Evolutionary conservation across 2,797 vertebrate genomes (phyloP).

Genomic region (Premnoplex brunnescens): DNA sequence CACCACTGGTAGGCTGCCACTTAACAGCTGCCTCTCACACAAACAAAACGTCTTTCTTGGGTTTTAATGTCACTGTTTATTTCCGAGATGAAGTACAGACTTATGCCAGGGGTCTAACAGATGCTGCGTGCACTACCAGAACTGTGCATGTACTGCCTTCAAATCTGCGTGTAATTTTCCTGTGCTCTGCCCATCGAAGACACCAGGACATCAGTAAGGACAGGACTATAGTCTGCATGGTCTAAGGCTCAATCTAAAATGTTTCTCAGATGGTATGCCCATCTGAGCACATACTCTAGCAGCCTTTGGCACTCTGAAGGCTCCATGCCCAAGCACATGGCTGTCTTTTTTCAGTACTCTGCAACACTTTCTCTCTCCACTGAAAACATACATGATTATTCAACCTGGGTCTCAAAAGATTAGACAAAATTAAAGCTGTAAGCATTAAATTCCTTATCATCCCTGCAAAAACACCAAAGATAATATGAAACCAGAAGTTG

Average conservation of each 20-base stretch:
- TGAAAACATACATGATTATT: not conserved
- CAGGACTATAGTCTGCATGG: not conserved
- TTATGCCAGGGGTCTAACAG: not conserved
- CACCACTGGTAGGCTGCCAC: not conserved
- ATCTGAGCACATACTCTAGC: not conserved
- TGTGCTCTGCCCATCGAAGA: not conserved
- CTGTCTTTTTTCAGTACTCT: not conserved
- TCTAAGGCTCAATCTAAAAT: not conserved
- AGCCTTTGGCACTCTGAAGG: not conserved
- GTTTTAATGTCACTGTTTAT: not conserved
- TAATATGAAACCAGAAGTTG: not conserved
- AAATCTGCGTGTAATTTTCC: not conserved
- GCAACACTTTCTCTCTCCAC: not conserved
- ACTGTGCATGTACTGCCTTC: not conserved
- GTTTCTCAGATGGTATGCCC: not conserved
- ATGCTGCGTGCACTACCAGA: fast-evolving
- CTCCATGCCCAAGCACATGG: not conserved
- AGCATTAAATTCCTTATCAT: slow-evolving; percentile 26
- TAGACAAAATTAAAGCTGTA: slow-evolving; percentile 35
- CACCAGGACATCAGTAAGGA: not conserved
- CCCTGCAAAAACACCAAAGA: not conserved
- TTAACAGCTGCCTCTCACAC: not conserved
- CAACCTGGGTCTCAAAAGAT: slow-evolving; percentile 4
- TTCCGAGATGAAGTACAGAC: not conserved
- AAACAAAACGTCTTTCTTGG: not conserved